Conservation (phyloP, 2,797 vertebrate species). For the Tiaroga cobitis region DNA sequence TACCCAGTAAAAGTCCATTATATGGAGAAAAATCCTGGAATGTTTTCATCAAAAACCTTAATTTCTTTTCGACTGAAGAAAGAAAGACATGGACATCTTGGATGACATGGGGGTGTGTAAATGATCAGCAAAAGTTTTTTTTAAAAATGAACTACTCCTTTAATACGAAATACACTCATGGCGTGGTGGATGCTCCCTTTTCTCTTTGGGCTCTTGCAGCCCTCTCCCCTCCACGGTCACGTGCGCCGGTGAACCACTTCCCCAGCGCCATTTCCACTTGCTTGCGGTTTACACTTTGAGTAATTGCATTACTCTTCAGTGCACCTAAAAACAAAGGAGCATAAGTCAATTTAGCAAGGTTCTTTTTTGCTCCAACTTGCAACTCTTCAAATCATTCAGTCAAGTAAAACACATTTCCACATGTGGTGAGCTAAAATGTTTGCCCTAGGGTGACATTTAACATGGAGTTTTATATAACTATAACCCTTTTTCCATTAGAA, state of each 20-base stretch:
- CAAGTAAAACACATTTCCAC: neutral
- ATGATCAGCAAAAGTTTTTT: too few species aligned
- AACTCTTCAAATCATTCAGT: conserved; percentile 15
- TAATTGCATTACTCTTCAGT: neutral
- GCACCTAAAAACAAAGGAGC: conserved; percentile 8
- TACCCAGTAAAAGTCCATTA: too few species aligned
- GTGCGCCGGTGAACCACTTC: neutral
- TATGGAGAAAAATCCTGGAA: too few species aligned
- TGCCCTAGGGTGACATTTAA: neutral
- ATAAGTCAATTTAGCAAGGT: conserved; percentile 12
- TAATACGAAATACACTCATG: too few species aligned
- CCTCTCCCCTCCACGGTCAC: neutral
- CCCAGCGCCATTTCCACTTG: conserved; percentile 4
- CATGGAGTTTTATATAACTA: conserved; percentile 22
- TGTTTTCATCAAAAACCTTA: too few species aligned
- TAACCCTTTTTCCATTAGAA: conserved; percentile 68
- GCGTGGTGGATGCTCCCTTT: neutral
- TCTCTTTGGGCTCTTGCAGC: neutral
- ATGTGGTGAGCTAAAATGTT: conserved; percentile 10
- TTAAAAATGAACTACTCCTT: too few species aligned
- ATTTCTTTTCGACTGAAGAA: too few species aligned
- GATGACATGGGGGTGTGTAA: too few species aligned
- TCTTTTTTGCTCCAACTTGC: conserved; percentile 9
- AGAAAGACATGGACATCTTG: too few species aligned
- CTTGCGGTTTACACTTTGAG: conserved; percentile 1